phyloP scores from a whole-genome alignment of 2,113 vertebrate genomes.

The Ramphastos sulfuratus region DNA sequence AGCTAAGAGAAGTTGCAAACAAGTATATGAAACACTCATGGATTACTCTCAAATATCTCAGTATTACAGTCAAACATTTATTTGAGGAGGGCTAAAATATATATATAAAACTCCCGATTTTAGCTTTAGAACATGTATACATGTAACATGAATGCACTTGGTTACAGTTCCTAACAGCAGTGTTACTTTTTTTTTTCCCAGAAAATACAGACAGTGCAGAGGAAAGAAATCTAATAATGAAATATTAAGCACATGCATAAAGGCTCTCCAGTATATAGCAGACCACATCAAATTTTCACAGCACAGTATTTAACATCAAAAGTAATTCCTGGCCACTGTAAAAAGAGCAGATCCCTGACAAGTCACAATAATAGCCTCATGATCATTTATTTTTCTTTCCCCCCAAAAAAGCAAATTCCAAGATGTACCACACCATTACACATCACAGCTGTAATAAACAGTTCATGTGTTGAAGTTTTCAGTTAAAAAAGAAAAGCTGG shows the following conservation, averaged over 20 bases:
- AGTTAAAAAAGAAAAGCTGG: neutral
- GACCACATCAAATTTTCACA: neutral
- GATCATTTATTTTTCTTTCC: neutral
- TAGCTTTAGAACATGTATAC: neutral
- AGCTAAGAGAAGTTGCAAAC: too few relatives aligned
- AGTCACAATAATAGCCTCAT: neutral
- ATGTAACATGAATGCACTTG: fast-evolving
- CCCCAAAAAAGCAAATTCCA: neutral
- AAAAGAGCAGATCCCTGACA: neutral
- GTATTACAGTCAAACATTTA: neutral
- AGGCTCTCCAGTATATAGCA: neutral
- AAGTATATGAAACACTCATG: neutral
- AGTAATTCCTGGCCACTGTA: neutral
- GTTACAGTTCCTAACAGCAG: neutral
- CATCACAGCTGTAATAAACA: neutral
- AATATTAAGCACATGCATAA: neutral
- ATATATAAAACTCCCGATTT: neutral
- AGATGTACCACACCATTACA: neutral
- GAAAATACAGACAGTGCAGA: neutral
- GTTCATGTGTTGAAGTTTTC: neutral
- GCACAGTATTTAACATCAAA: neutral
- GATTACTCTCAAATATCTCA: neutral
- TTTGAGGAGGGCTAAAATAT: neutral
- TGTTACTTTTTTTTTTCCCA: fast-evolving
- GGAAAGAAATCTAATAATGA: neutral